A percentile compares a stretch with the other conserved stretches of the same genome.
phyloP scores from a whole-genome alignment of 2,113 vertebrate genomes.

The Desmodus rotundus region DNA sequence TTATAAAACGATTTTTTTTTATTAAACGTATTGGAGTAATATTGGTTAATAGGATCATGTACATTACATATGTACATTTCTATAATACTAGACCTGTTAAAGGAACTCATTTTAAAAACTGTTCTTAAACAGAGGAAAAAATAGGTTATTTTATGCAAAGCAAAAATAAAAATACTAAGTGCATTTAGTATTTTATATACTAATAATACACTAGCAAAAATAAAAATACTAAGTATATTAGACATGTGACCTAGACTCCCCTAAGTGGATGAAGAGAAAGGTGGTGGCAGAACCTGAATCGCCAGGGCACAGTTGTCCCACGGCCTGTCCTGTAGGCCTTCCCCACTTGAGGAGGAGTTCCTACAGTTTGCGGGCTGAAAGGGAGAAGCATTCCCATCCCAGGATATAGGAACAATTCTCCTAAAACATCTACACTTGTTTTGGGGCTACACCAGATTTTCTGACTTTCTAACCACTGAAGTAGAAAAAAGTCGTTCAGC shows the following conservation, averaged over 20 bases:
- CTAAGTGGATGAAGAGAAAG: background rate
- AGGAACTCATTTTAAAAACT: constrained; percentile 11
- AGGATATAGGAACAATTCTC: background rate
- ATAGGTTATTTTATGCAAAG: background rate
- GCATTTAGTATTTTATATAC: too few relatives aligned
- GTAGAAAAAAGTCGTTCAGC: background rate
- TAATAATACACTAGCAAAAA: too few relatives aligned
- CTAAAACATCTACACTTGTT: background rate
- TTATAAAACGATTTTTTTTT: background rate
- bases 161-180: background rate
- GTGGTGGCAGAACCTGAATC: background rate
- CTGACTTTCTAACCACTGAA: background rate
- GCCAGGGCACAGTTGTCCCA: background rate
- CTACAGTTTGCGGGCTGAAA: background rate
- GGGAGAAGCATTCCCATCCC: background rate
- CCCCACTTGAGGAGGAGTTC: background rate
- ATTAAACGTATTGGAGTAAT: too few relatives aligned
- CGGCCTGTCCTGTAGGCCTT: background rate
- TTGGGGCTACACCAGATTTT: background rate
- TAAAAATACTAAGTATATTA: background rate
- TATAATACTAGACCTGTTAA: too few relatives aligned
- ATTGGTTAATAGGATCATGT: too few relatives aligned
- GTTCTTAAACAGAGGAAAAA: background rate
- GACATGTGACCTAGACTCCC: background rate
- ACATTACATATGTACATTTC: too few relatives aligned